Base-by-base conservation (phyloP, 1,140 invertebrate genomes). In the Aphelenchoides avenae region DNA sequence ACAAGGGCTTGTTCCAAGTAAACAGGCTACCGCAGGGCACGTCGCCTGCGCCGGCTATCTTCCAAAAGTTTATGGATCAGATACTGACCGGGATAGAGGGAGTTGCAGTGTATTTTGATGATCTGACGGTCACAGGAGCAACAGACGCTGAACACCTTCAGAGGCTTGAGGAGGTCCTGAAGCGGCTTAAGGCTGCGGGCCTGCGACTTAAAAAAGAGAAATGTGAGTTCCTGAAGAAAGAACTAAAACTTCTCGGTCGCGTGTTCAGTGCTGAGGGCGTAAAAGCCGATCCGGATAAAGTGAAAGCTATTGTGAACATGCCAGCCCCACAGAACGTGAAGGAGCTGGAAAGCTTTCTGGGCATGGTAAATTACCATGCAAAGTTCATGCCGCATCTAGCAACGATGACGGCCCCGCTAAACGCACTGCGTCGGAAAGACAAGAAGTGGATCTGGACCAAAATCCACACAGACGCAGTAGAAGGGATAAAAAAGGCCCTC, bases 131-230 rank as follows among this genome's bases (percentile, higher is more conserved):
- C 4, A 71, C 46, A 40, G 75, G 67, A 6, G 36, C 33, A 30
- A 64, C 51, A 30, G 43, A 61, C 43, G 51, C 52, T 40, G 56
- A 77, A 49, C 62, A 76, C 54, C 70, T 73, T 44, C 27, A 56
- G 27, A 73, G 52, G 29, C 49, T 82, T 24, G 40, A 44, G 36
- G 50, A 64, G 43, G 68, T 81, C 5, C 58, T 80, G 34, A 53
- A 75, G 29, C 50, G 61, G n/a, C 52, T 74, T 76, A 11, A 63
- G 52, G 46, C 31, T 73, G 43, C 62, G 55, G 69, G 75, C 54
- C 57, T 81, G 13, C 76, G 70, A 48, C 65, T 80, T 40, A 79
- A 80, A 66, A 59, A 55, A 36, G 64, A 68, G 7, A 82, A 80
- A 64, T 57, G 55, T 51, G 58, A 47, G 30, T 60, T 59, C 24